Conservation (phyloP, 2,113 vertebrate species). For the Channa maculata region DNA sequence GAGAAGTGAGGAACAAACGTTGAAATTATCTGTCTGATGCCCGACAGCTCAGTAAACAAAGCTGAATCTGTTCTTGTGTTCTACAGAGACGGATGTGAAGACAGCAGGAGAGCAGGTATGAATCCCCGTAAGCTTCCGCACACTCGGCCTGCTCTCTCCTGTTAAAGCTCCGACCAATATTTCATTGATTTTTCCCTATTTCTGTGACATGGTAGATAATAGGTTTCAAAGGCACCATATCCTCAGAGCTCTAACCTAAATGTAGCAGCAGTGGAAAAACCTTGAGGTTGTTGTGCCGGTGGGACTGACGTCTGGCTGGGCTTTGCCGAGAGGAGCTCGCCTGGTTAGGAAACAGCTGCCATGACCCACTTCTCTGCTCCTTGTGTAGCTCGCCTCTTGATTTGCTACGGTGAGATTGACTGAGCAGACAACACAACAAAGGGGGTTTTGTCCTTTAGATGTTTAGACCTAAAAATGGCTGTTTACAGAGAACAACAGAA, state of each 20-base stretch:
- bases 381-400: slow-evolving; percentile 28
- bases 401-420: slow-evolving; percentile 29
- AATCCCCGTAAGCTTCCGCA: slow-evolving; percentile 35
- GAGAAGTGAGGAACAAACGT: slow-evolving; percentile 7
- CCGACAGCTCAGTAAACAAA: slow-evolving; percentile 56
- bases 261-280: slow-evolving; percentile 55
- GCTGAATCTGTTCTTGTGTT: slow-evolving; percentile 57
- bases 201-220: slow-evolving; percentile 59
- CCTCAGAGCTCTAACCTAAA: slow-evolving; percentile 52
- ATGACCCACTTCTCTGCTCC: slow-evolving; percentile 73
- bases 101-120: slow-evolving; percentile 58
- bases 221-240: slow-evolving; percentile 66
- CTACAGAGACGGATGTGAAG: slow-evolving; percentile 50
- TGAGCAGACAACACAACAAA: slow-evolving; percentile 46
- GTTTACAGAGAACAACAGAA: not conserved
- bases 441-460: slow-evolving; percentile 49
- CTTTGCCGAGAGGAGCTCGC: slow-evolving; percentile 24
- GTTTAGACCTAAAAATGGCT: not conserved
- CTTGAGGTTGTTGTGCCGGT: slow-evolving; percentile 40
- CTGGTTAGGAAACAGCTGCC: slow-evolving; percentile 40
- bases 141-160: slow-evolving; percentile 38
- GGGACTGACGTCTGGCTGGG: slow-evolving; percentile 48
- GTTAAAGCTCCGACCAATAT: slow-evolving; percentile 43
- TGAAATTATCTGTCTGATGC: slow-evolving; percentile 13
- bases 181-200: slow-evolving; percentile 55